Conservation (phyloP, 2,797 vertebrate species). For the Ctenopoma kingsleyae region DNA sequence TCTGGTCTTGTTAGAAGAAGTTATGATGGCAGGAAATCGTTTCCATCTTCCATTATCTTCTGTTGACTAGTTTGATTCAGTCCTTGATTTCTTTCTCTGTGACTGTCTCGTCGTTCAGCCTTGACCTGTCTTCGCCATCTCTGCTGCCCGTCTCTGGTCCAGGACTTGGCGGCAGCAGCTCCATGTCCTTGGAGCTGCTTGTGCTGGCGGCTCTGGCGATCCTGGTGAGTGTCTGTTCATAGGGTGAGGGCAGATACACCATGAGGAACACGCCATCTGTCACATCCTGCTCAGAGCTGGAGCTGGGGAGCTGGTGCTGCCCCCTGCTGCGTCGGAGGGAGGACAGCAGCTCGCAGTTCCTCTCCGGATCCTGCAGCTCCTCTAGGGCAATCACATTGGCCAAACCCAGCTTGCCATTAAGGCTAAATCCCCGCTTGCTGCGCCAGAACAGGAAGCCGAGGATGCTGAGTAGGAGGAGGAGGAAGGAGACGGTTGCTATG, state of each 20-base stretch:
- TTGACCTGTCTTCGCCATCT: conserved; percentile 23
- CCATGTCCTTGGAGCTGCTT: conserved; percentile 75
- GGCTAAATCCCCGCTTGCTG: conserved; percentile 44
- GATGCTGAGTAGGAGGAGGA: conserved; percentile 64
- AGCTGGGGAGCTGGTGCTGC: conserved; percentile 55
- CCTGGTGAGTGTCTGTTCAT: conserved; percentile 89
- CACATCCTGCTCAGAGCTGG: conserved; percentile 72
- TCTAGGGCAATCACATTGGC: conserved; percentile 79
- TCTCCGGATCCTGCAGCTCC: conserved; percentile 77
- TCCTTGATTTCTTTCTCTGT: conserved; percentile 19
- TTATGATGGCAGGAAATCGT: background rate
- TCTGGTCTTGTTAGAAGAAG: background rate
- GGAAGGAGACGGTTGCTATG: conserved; percentile 62
- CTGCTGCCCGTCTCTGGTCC: conserved; percentile 64
- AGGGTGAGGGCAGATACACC: conserved; percentile 86
- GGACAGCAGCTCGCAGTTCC: conserved; percentile 77
- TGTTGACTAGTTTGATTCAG: conserved; percentile 8
- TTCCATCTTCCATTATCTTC: background rate
- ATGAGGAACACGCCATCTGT: conserved; percentile 81
- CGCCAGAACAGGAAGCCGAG: conserved; percentile 63
- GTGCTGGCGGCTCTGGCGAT: conserved; percentile 78
- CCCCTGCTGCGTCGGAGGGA: conserved; percentile 63
- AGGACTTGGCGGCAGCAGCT: conserved; percentile 62
- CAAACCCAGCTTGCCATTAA: conserved; percentile 64
- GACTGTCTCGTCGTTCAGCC: background rate